These are phyloP conservation scores for Allenopithecus nigroviridis DNA, from an alignment of 2,797 vertebrate species.

Conservation along the genomic window DNA sequence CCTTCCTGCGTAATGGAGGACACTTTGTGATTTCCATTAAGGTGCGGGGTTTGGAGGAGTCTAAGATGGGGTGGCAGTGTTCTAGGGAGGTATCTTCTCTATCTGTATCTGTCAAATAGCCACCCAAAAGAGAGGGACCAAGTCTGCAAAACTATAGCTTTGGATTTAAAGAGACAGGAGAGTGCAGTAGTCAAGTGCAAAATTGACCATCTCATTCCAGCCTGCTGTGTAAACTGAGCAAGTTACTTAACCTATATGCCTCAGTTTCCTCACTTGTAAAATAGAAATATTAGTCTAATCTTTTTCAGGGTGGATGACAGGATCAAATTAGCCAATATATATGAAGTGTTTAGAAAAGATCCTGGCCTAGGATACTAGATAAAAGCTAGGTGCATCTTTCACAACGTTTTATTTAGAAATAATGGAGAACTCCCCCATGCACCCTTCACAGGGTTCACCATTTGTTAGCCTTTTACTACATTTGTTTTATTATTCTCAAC, in stretches of 20 bases:
- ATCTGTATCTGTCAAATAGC: neutral
- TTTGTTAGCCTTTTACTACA: neutral
- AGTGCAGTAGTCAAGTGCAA: neutral
- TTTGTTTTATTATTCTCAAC: neutral
- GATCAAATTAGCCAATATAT: neutral
- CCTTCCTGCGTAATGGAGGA: conserved; percentile 94
- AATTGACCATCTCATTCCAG: neutral
- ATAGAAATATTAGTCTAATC: neutral
- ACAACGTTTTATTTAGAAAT: conserved; percentile 33
- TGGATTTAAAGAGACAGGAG: neutral
- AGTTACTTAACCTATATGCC: neutral
- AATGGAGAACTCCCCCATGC: neutral
- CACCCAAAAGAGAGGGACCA: neutral
- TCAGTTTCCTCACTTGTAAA: neutral
- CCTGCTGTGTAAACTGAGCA: neutral
- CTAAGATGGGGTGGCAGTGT: conserved; percentile 76
- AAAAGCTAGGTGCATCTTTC: neutral
- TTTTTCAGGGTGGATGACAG: neutral
- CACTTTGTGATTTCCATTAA: conserved; percentile 97
- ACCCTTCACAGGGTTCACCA: neutral
- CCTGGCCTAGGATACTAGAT: neutral
- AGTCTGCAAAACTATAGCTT: neutral
- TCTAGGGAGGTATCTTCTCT: neutral
- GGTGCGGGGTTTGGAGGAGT: conserved; percentile 80
- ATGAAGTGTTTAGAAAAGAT: neutral